Conservation (phyloP, 2,113 vertebrate genomes). For the Lophius piscatorius region DNA sequence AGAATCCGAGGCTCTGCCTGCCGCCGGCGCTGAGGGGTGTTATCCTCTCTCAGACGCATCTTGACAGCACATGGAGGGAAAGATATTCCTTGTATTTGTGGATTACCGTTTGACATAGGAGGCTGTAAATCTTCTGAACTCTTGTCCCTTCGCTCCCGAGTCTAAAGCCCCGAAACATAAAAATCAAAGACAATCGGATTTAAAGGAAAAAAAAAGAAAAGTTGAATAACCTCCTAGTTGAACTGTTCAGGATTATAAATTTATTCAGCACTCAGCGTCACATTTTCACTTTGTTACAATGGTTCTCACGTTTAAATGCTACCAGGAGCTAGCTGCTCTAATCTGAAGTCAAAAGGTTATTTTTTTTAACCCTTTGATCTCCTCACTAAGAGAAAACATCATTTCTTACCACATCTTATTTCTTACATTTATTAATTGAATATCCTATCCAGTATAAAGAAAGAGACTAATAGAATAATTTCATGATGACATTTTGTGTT, state of each 20-base stretch:
- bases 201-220: background rate
- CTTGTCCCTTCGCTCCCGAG: constrained; percentile 20
- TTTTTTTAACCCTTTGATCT: too few relatives aligned
- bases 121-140: constrained; percentile 42
- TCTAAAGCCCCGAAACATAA: constrained; percentile 30
- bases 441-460: too few relatives aligned
- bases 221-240: background rate
- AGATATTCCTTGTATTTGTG: constrained; percentile 43
- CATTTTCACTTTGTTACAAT: constrained; percentile 10
- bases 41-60: constrained; percentile 54
- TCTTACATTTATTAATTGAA: too few relatives aligned
- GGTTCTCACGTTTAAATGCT: background rate
- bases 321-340: background rate
- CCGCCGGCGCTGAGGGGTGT: constrained; percentile 31
- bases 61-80: constrained; percentile 64
- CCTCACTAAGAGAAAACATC: too few relatives aligned
- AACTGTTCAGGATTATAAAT: background rate
- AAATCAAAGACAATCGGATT: constrained; percentile 17
- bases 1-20: constrained; percentile 6
- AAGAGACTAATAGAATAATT: too few relatives aligned
- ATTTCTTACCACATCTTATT: too few relatives aligned
- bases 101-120: constrained; percentile 45
- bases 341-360: background rate
- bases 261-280: background rate
- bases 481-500: too few relatives aligned